These are phyloP conservation scores for Oreochromis niloticus DNA, from an alignment of 2,113 vertebrate species.

Conservation along the genomic window DNA sequence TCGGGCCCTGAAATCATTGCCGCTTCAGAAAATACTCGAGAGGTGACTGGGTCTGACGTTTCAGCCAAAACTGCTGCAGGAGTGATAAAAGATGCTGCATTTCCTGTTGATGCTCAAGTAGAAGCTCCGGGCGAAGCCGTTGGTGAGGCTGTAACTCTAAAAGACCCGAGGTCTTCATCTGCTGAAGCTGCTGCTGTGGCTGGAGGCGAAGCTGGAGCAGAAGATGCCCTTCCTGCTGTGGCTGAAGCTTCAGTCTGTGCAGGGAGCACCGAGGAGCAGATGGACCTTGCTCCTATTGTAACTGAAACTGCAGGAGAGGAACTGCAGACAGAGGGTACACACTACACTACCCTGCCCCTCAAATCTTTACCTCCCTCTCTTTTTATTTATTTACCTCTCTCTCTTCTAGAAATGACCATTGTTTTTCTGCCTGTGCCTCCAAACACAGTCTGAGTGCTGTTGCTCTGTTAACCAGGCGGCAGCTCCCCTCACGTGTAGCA, in stretches of 20 bases:
- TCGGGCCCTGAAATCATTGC: neutral
- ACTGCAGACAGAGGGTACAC: conserved; percentile 65
- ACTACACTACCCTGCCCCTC: conserved; percentile 34
- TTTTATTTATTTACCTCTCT: neutral
- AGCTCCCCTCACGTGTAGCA: neutral
- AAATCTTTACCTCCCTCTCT: neutral
- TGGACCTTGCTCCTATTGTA: conserved; percentile 26
- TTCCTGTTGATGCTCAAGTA: neutral
- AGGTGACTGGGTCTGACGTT: neutral
- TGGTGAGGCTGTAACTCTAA: neutral
- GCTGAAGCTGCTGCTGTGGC: neutral
- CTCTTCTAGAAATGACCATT: neutral
- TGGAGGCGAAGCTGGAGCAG: neutral
- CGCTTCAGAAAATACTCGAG: neutral
- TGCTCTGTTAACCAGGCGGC: neutral
- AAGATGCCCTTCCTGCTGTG: accelerated
- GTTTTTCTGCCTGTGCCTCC: neutral
- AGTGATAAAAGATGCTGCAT: neutral
- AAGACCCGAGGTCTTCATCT: neutral
- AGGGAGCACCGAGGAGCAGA: conserved; percentile 14
- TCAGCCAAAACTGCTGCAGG: neutral
- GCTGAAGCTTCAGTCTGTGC: neutral
- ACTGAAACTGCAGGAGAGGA: conserved; percentile 42
- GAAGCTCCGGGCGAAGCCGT: neutral
- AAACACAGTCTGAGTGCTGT: neutral